A percentile compares a stretch with the other conserved stretches of the same genome.
These are phyloP conservation scores for Calosoma granatense DNA, from an alignment of 1,140 invertebrate species.

Conservation along the genomic window DNA sequence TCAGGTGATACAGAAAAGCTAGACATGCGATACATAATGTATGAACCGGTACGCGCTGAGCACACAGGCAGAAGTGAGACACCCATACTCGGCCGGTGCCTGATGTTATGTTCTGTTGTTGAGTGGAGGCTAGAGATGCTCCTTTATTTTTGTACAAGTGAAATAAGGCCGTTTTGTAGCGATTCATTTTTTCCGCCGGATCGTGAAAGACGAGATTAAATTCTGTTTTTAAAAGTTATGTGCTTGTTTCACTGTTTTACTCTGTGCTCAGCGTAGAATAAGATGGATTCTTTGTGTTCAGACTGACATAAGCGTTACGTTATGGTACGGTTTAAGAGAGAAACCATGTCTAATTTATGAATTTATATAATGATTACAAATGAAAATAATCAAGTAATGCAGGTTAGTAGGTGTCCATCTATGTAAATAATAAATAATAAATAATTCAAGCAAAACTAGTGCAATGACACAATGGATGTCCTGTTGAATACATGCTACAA, in stretches of 20 bases:
- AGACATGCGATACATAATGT: conserved; percentile 1
- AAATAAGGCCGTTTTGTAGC: conserved; percentile 5
- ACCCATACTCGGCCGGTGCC: background rate
- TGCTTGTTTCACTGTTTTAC: background rate
- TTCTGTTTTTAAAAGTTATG: background rate
- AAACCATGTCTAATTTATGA: too few relatives aligned
- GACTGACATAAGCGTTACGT: too few relatives aligned
- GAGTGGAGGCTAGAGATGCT: too few relatives aligned
- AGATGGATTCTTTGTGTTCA: too few relatives aligned
- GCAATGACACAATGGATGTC: too few relatives aligned
- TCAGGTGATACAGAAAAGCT: conserved; percentile 1
- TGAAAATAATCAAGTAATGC: too few relatives aligned
- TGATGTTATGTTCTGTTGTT: background rate
- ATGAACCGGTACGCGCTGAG: background rate
- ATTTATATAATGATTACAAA: too few relatives aligned
- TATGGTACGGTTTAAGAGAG: too few relatives aligned
- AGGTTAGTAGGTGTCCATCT: too few relatives aligned
- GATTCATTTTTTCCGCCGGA: background rate
- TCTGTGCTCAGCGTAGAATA: background rate
- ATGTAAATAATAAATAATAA: too few relatives aligned
- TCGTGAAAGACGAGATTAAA: background rate
- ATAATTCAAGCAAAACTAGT: too few relatives aligned
- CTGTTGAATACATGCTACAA: too few relatives aligned
- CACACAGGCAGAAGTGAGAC: background rate
- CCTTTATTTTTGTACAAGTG: background rate